A percentile compares a stretch with the other conserved stretches of the same genome.
Conservation (phyloP, 2,888 invertebrate species). For the Mesorhabditis belari region DNA sequence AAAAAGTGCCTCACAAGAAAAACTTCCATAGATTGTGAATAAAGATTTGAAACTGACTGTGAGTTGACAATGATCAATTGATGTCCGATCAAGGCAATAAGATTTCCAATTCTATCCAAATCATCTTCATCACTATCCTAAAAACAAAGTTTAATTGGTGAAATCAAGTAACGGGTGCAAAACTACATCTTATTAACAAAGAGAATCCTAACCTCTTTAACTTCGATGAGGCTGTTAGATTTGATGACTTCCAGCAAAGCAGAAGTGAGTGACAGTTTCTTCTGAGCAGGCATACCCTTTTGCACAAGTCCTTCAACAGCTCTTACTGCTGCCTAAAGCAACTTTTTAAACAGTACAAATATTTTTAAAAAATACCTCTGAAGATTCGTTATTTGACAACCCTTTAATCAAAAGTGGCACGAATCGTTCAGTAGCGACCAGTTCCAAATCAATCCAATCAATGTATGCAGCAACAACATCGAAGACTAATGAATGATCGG, state of each 20-base stretch:
- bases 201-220: conserved; percentile 14
- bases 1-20: conserved; percentile 12
- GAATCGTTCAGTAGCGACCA: conserved; percentile 61
- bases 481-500: conserved; percentile 53
- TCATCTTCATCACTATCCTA: conserved; percentile 27
- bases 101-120: conserved; percentile 19
- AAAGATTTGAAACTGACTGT: conserved; percentile 17
- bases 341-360: background rate
- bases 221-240: conserved; percentile 16
- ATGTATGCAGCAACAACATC: conserved; percentile 60
- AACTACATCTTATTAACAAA: background rate
- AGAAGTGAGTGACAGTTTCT: conserved; percentile 58
- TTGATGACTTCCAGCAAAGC: conserved; percentile 17
- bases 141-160: background rate
- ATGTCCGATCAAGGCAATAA: conserved; percentile 25
- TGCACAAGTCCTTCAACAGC: conserved; percentile 60
- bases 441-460: conserved; percentile 62
- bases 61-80: conserved; percentile 24
- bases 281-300: conserved; percentile 62
- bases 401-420: conserved; percentile 56
- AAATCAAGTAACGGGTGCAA: background rate
- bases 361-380: conserved; percentile 14
- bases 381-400: conserved; percentile 17
- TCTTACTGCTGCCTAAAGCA: conserved; percentile 56
- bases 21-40: background rate